phyloP scores from a whole-genome alignment of 2,113 vertebrate species.

The human (Homo sapiens) region GRCh38 chrX:120413001-120413500 shows the following conservation, averaged over 20 bases:
- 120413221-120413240: neutral
- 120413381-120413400: neutral
- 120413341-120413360: neutral
- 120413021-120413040: neutral
- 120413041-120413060: neutral
- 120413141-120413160: conserved; percentile 1
- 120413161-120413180: neutral
- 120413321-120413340: neutral
- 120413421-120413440: neutral
- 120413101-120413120: conserved; percentile 32
- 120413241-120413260: neutral
- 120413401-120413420: conserved; percentile 1
- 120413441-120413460: neutral
- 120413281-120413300: neutral
- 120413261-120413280: neutral
- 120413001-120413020: neutral
- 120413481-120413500: neutral
- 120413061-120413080: neutral
- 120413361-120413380: neutral
- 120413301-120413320: neutral
- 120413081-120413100: neutral
- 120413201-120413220: neutral
- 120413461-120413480: neutral
- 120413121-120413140: conserved; percentile 15
- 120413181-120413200: neutral